phyloP scores from a whole-genome alignment of 1,140 invertebrate genomes.

The Bombus turneri region DNA sequence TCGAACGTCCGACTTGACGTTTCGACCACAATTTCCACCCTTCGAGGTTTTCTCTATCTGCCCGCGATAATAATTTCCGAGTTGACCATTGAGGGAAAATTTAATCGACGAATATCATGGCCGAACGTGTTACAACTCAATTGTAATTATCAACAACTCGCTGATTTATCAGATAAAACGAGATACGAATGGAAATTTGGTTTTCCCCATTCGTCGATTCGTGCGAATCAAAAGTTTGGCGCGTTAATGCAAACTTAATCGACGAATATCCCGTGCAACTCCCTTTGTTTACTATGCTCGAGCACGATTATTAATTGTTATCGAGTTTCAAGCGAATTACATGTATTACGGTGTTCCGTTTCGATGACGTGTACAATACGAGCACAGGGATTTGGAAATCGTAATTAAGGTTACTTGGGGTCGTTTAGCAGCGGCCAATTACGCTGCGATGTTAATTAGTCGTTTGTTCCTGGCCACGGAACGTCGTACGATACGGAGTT shows the following conservation, averaged over 20 bases:
- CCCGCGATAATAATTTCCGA: no score
- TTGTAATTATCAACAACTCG: neutral
- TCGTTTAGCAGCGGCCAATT: slow-evolving; percentile 10
- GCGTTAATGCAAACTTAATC: neutral
- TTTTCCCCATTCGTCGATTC: neutral
- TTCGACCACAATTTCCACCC: no score
- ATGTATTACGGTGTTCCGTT: neutral
- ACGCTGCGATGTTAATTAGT: slow-evolving; percentile 34
- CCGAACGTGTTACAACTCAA: no score
- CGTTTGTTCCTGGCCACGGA: slow-evolving; percentile 20
- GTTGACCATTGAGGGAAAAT: no score
- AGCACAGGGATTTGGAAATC: neutral
- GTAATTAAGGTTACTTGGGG: slow-evolving; percentile 33
- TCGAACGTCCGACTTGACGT: no score
- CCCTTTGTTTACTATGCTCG: neutral
- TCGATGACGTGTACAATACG: neutral
- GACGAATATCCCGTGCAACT: neutral
- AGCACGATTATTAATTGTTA: neutral
- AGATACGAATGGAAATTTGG: neutral
- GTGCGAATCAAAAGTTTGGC: no score
- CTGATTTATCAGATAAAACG: neutral
- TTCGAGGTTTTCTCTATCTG: no score
- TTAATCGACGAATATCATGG: no score
- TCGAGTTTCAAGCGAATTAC: neutral
- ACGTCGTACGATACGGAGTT: no score